Evolutionary conservation across 2,797 vertebrate genomes (phyloP), one percentile per base, ranked within the genome.

Genomic region (Ptychadena robeensis): DNA sequence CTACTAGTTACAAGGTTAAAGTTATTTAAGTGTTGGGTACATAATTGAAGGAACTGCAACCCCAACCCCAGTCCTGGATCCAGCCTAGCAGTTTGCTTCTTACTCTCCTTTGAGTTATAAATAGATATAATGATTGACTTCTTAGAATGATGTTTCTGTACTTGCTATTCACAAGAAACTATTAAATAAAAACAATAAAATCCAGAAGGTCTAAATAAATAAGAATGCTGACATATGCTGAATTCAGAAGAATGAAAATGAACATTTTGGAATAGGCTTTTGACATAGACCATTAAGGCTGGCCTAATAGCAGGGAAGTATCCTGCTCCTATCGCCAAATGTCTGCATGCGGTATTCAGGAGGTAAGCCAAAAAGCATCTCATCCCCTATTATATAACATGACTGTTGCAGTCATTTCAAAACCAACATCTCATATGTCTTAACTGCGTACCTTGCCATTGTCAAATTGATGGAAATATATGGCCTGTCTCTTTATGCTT

Each of bases 281-380:
- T 77, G 74, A 77, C 61, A 77, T 48, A 77, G 74, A 77, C 74
- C 74, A 77, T 66, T 65, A 66, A 77, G 22, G 37, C 4, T 44
- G n/a, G 35, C 27, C 73, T 76, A 25, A 65, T 15, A 76, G 61
- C 61, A 48, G 14, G 25, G 57, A 25, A 25, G n/a, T 30, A 48
- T 63, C 61, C 30, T 3, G 63, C 63, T 77, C 22, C 28, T 11
- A 27, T 27, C 10, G 71, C 71, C 71, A 73, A 73, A 31, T 59
- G 25, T 73, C 61, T 74, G 37, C 61, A 74, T 28, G 63, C 38
- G n/a, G 38, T 65, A 31, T 28, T 64, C 25, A 66, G 64, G 61
- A 77, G 61, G 27, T 77, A 44, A 48, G 74, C 74, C 74, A 77
- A 77, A 76, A 66, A 44, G 22, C 61, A 18, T 65, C 25, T 61